Evolutionary conservation across 2,113 vertebrate species (phyloP).

Genomic region (Psilopsiagon aurifrons): DNA sequence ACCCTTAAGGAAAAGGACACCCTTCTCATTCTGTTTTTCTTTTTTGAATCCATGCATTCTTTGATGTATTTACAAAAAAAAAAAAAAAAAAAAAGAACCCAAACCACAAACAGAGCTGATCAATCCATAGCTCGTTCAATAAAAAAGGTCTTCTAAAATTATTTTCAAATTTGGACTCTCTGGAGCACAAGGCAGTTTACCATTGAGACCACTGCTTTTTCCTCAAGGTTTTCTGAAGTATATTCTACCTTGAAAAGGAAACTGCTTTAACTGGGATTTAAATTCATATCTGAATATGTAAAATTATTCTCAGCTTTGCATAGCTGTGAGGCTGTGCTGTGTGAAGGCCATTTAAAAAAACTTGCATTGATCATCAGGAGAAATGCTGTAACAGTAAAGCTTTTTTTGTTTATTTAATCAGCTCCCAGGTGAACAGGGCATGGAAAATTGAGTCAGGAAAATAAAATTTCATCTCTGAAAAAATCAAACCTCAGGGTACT

Average conservation of each 20-base stretch:
- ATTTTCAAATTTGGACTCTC: not conserved
- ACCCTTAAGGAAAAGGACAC: not conserved
- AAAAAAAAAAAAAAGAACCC: not conserved
- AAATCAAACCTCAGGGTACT: not conserved
- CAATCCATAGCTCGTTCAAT: not conserved
- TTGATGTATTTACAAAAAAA: not conserved
- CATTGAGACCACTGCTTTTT: not conserved
- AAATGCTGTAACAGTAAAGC: not conserved
- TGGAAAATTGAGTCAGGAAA: not conserved
- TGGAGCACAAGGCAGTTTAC: not conserved
- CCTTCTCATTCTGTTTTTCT: not conserved
- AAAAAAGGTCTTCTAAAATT: not conserved
- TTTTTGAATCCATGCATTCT: not conserved
- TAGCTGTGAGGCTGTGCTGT: not conserved
- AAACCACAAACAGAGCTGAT: not conserved
- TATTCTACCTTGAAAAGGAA: not conserved
- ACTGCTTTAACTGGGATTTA: not conserved
- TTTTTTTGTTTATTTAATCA: not conserved
- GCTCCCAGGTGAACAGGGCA: not conserved
- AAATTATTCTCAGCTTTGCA: slow-evolving; percentile 10
- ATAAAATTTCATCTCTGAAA: not conserved
- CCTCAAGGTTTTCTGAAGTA: not conserved
- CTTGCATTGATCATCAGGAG: not conserved
- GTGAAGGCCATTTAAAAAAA: not conserved
- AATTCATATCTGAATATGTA: not conserved